Evolutionary conservation across 2,113 vertebrate species (phyloP).

Genomic region (Salvelinus sp.): DNA sequence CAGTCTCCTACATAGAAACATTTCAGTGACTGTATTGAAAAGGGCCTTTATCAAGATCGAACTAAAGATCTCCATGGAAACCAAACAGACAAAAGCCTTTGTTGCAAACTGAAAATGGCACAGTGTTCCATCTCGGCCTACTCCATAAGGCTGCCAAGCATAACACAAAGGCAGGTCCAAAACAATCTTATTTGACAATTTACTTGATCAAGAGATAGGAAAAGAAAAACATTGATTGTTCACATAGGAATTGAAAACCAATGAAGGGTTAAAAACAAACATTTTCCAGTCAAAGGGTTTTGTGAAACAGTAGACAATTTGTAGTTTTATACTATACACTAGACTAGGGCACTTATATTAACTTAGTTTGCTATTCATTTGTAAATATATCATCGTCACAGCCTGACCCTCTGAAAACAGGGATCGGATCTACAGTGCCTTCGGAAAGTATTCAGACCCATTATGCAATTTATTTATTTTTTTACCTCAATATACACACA

Average conservation of each 20-base stretch:
- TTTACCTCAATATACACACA: no score
- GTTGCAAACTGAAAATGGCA: neutral
- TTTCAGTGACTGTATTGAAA: neutral
- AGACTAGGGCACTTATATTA: no score
- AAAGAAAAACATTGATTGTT: neutral
- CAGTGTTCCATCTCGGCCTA: neutral
- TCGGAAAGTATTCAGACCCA: no score
- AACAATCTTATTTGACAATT: neutral
- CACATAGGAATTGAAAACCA: neutral
- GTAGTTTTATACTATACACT: no score
- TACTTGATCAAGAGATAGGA: neutral
- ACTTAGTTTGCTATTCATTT: no score
- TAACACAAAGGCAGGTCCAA: neutral
- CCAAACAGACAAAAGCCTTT: neutral
- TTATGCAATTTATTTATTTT: no score
- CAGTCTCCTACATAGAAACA: neutral
- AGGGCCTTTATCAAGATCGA: neutral
- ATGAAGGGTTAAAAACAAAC: no score
- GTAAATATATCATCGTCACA: no score
- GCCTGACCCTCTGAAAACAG: no score
- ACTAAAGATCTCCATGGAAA: constrained; percentile 3
- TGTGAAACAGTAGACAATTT: no score
- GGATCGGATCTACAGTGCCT: no score
- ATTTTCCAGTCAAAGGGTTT: no score
- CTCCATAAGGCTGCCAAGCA: neutral